Evolutionary conservation across 1,140 invertebrate genomes (phyloP), one percentile per base, ranked within the genome.

Genomic region (Matsumurasca onukii): DNA sequence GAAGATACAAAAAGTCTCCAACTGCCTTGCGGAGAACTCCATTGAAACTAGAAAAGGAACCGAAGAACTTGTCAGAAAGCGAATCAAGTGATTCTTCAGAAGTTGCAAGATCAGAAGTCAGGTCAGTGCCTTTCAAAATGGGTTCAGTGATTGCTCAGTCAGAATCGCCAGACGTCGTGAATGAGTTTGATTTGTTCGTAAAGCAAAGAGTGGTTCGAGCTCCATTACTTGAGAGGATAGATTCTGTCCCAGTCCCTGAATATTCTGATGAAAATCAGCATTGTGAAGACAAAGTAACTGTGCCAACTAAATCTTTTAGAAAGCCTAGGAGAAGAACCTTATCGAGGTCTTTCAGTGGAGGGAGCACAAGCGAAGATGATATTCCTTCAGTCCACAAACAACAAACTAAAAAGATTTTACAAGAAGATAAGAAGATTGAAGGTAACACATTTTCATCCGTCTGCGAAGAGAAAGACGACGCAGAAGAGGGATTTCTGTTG

Each of bases 1-100:
- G 25, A 59, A 59, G 55, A 27, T 59, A 59, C 55, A 59, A 27
- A 29, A 59, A 59, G 24, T 12, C 12, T 59, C 30, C 55, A 22
- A 24, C 5, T 59, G 24, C 22, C 2, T 1, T 59, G 2, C 55
- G 13, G n/a, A 59, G 30, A n/a, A 13, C 25, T 59, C 55, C 55
- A 27, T 5, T 27, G 34, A 9, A 9, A 17, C 17, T 39, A 39
- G 17, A 39, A 39, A 17, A 39, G 5, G 34, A 39, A 39, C 17
- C 34, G 17, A n/a, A n/a, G n/a, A n/a, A n/a, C n/a, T n/a, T n/a
- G n/a, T n/a, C n/a, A n/a, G n/a, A n/a, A n/a, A n/a, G n/a, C n/a
- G n/a, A n/a, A n/a, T n/a, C n/a, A n/a, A n/a, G n/a, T n/a, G n/a
- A n/a, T n/a, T n/a, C n/a, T n/a, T n/a, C n/a, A n/a, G n/a, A n/a